Evolutionary conservation across 2,888 invertebrate genomes (phyloP), one percentile per base, ranked within the genome.

Genomic region (Monochamus alternatus): DNA sequence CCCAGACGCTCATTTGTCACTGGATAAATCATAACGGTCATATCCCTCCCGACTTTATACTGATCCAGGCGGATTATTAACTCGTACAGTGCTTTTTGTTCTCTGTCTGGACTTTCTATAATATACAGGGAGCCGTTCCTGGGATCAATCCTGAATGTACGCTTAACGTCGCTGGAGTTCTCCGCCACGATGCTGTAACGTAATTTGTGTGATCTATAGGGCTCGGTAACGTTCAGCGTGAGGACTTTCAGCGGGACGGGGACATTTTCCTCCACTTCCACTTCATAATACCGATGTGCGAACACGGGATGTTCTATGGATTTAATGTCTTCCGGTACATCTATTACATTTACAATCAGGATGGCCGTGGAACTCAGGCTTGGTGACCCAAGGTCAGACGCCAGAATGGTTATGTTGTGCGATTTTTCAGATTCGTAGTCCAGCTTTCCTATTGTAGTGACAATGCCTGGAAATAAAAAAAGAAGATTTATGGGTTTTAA

Each of bases 301-400:
- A 90, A 90, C 69, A 90, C 87, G 1, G 89, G 87, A 75, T 86
- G 84, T 77, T 88, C 87, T 9, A 82, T 81, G 14, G 84, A 83
- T 71, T 84, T 80, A 43, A 85, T 79, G 72, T 91, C 91, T 84
- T 93, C 93, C 2, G 92, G 92, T 8, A 94, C 90, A 85, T 94
- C 93, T 73, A 93, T 92, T 0, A 95, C 91, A 62, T 92, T 92
- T 5, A 95, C 90, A 68, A 59, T 89, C 9, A 95, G 88, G 52
- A 95, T 86, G 2, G 96, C 96, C 0, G 94, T 94, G 0, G 96
- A 94, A 75, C 94, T 95, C 3, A 95, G 89, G 82, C 95, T 94
- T 0, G 97, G 96, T 55, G 93, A 95, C 0, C 97, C 97, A 71
- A 96, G 90, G 89, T 97, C 97, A 1, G 96, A 95, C 0, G 96